Evolutionary conservation across 2,113 vertebrate genomes (phyloP).

Genomic region (Neolamprologus ventralis): DNA sequence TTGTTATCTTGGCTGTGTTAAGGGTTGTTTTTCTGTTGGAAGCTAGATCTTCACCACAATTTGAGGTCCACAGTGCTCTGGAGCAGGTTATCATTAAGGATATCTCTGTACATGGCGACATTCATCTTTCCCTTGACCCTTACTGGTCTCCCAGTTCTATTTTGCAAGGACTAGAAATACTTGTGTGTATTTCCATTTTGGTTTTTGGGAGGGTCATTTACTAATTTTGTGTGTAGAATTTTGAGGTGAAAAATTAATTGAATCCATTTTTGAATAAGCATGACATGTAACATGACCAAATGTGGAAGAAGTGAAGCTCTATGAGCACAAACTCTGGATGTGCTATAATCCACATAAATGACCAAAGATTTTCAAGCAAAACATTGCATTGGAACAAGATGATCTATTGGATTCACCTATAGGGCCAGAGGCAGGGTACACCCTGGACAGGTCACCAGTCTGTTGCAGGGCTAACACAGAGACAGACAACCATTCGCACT

Average conservation of each 20-base stretch:
- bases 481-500: not conserved
- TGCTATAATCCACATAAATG: not conserved
- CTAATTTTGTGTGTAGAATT: not conserved
- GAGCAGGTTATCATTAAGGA: not conserved
- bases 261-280: not conserved
- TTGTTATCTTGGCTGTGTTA: not conserved
- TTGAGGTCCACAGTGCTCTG: not conserved
- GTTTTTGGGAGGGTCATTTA: not conserved
- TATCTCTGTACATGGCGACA: not conserved
- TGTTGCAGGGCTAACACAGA: not conserved
- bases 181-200: not conserved
- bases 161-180: not conserved
- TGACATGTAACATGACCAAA: not conserved
- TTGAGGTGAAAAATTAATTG: not conserved
- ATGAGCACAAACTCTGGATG: not conserved
- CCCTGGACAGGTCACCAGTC: not conserved
- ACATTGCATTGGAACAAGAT: not conserved
- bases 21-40: not conserved
- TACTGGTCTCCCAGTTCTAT: not conserved
- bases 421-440: not conserved
- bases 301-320: not conserved
- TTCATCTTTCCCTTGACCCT: not conserved
- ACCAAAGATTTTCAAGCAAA: not conserved
- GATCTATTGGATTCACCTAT: not conserved
- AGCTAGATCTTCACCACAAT: not conserved